phyloP scores from a whole-genome alignment of 2,797 vertebrate species.

The Fistularia tabacaria region DNA sequence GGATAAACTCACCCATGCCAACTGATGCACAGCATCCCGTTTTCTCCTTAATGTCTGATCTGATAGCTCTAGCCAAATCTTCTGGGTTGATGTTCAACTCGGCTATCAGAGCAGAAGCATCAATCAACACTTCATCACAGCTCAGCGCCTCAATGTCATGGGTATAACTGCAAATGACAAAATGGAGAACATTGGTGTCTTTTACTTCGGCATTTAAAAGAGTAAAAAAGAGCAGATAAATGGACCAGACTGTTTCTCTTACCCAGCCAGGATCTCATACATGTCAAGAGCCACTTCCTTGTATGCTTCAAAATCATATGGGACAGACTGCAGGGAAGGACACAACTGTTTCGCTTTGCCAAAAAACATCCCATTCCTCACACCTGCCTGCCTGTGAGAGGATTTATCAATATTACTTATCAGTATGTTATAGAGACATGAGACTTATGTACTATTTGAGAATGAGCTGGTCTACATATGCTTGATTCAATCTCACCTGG shows the following conservation, averaged over 20 bases:
- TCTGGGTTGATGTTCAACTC: conserved; percentile 84
- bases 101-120: conserved; percentile 84
- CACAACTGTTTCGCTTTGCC: conserved; percentile 93
- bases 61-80: conserved; percentile 84
- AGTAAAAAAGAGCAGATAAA: not conserved
- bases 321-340: conserved; percentile 87
- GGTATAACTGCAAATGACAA: conserved; percentile 82
- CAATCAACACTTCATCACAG: conserved; percentile 94
- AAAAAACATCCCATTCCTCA: conserved; percentile 98
- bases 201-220: too few relatives aligned
- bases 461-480: not conserved
- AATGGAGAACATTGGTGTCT: not conserved
- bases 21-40: conserved; percentile 92
- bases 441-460: not conserved
- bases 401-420: not conserved
- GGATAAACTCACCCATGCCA: conserved; percentile 87
- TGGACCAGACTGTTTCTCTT: conserved; percentile 14
- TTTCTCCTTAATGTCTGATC: conserved; percentile 86
- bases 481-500: conserved; percentile 75
- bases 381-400: conserved; percentile 83
- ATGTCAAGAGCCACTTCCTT: conserved; percentile 89
- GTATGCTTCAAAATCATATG: conserved; percentile 92
- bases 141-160: conserved; percentile 96
- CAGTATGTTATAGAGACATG: not conserved
- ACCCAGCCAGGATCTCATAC: conserved; percentile 94